A percentile compares a stretch with the other conserved stretches of the same genome.
Evolutionary conservation across 1,140 invertebrate species (phyloP).

Genomic region (Neocloeon triangulifer): DNA sequence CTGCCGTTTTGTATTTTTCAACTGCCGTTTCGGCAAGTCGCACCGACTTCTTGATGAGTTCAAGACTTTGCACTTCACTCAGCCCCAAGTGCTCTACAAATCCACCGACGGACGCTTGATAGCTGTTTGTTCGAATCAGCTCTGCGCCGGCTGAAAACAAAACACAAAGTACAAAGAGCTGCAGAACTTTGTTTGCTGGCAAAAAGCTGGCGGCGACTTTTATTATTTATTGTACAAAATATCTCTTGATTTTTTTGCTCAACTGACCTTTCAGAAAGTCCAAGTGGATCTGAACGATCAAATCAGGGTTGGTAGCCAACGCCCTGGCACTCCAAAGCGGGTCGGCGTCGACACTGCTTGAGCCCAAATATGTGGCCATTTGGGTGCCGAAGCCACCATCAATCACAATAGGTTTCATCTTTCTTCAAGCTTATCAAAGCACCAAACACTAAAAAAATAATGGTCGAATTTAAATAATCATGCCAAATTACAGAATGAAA

Average conservation of each 20-base stretch:
- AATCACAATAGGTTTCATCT: slow-evolving; percentile 34
- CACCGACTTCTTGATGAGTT: slow-evolving; percentile 45
- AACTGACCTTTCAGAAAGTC: slow-evolving; percentile 38
- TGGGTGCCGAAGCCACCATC: slow-evolving; percentile 63
- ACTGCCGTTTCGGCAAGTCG: slow-evolving; percentile 37
- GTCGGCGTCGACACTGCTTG: slow-evolving; percentile 43
- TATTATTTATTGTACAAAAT: too few relatives aligned
- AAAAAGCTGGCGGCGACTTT: too few relatives aligned
- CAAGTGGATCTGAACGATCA: slow-evolving; percentile 48
- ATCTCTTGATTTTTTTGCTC: not conserved
- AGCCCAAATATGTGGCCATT: slow-evolving; percentile 39
- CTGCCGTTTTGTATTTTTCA: slow-evolving; percentile 27
- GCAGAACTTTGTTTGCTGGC: not conserved
- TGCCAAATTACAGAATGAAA: too few relatives aligned
- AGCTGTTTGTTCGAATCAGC: slow-evolving; percentile 66
- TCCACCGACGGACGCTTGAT: slow-evolving; percentile 64
- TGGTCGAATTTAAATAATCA: too few relatives aligned
- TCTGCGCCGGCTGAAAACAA: slow-evolving; percentile 48
- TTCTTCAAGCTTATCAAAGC: too few relatives aligned
- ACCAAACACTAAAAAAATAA: too few relatives aligned
- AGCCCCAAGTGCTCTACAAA: slow-evolving; percentile 45
- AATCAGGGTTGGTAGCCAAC: slow-evolving; percentile 40
- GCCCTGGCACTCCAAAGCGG: slow-evolving; percentile 65
- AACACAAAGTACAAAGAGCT: not conserved
- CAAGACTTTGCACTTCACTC: slow-evolving; percentile 29